Evolutionary conservation across 2,888 invertebrate genomes (phyloP).

Genomic region (Pyrrhosoma nymphula): DNA sequence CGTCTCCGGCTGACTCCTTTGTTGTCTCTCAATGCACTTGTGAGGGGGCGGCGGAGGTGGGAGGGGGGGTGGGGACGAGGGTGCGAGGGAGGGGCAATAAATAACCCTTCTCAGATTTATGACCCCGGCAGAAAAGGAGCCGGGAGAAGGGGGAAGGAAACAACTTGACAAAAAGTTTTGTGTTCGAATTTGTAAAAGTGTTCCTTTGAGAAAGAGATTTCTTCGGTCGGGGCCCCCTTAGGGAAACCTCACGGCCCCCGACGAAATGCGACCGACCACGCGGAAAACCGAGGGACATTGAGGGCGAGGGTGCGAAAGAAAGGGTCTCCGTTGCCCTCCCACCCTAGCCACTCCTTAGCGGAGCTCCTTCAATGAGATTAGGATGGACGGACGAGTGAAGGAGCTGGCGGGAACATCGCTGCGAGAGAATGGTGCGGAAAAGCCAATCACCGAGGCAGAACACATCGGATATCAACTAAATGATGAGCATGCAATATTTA

Average conservation of each 20-base stretch:
- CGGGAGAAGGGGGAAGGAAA: not conserved
- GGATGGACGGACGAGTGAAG: too few relatives aligned
- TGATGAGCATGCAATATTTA: too few relatives aligned
- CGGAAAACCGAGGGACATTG: not conserved
- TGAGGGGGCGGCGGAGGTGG: not conserved
- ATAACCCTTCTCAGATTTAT: conserved; percentile 4
- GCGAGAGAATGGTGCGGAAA: too few relatives aligned
- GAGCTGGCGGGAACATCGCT: too few relatives aligned
- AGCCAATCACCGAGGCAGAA: too few relatives aligned
- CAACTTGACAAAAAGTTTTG: conserved; percentile 18
- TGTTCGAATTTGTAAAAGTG: conserved; percentile 38
- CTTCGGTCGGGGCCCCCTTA: not conserved
- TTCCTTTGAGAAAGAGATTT: not conserved
- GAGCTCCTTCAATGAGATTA: too few relatives aligned
- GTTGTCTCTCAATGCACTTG: not conserved
- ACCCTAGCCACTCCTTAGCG: too few relatives aligned
- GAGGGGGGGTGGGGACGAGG: too few relatives aligned
- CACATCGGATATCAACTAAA: too few relatives aligned
- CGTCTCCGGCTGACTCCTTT: not conserved
- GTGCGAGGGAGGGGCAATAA: not conserved
- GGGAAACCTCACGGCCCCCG: not conserved
- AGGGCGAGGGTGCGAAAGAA: too few relatives aligned
- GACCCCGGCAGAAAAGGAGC: not conserved
- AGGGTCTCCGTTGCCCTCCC: too few relatives aligned
- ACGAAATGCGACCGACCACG: not conserved